phyloP scores from a whole-genome alignment of 2,113 vertebrate species.

The Pachyramphus minor region DNA sequence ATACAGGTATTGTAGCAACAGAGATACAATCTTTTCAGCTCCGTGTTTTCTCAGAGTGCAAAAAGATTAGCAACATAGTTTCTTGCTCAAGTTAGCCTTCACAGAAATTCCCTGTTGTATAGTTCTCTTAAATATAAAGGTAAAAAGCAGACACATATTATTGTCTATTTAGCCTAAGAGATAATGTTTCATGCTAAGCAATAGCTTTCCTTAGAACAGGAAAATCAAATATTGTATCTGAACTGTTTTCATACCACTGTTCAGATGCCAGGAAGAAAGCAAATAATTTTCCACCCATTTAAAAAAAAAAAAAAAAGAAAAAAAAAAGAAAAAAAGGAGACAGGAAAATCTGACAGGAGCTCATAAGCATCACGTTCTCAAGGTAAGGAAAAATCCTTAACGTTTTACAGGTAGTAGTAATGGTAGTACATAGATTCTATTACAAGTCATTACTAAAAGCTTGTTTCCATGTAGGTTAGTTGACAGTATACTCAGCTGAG shows the following conservation, averaged over 20 bases:
- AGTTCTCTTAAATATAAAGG: neutral
- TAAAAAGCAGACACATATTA: neutral
- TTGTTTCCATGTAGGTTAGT: neutral
- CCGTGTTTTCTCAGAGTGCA: neutral
- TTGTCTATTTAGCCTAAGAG: neutral
- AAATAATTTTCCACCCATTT: neutral
- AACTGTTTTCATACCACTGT: neutral
- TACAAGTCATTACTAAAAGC: neutral
- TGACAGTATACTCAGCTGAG: neutral
- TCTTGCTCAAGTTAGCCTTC: neutral
- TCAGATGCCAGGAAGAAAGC: neutral
- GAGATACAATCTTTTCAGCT: neutral
- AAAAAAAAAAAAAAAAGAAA: neutral
- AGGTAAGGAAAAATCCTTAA: neutral
- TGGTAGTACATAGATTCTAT: neutral
- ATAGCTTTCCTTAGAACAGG: neutral
- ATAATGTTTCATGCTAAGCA: neutral
- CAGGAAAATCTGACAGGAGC: neutral
- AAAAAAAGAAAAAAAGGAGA: neutral
- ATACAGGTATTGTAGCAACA: neutral
- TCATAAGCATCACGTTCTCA: neutral
- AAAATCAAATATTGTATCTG: neutral
- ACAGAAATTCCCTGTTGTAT: neutral
- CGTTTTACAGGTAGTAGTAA: neutral
- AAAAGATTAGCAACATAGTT: neutral